Evolutionary conservation across 2,113 vertebrate genomes (phyloP).

Genomic region (Centropus bengalensis): DNA sequence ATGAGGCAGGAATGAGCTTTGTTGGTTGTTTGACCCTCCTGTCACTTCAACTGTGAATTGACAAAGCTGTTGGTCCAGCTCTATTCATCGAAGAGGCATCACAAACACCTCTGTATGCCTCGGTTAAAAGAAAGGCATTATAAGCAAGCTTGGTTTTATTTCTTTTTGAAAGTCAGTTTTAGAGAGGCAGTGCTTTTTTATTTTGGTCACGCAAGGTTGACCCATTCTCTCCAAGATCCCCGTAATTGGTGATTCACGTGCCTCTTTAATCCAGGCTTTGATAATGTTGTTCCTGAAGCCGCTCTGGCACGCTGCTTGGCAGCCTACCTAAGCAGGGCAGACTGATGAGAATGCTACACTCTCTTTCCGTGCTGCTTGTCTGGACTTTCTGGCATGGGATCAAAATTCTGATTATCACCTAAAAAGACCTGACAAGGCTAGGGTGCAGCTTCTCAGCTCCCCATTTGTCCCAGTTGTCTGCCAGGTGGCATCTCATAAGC

Average conservation of each 20-base stretch:
- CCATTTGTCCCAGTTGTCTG: slow-evolving; percentile 1
- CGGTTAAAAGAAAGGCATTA: not conserved
- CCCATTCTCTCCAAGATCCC: not conserved
- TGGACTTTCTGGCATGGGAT: not conserved
- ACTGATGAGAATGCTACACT: slow-evolving; percentile 1
- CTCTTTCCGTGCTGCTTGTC: slow-evolving; percentile 1
- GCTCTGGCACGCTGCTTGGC: slow-evolving; percentile 12
- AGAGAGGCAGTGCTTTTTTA: not conserved
- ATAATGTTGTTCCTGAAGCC: not conserved
- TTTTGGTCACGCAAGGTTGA: not conserved
- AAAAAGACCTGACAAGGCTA: slow-evolving; percentile 8
- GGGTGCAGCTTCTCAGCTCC: not conserved
- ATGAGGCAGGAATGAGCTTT: not conserved
- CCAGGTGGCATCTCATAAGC: not conserved
- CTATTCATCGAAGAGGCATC: not conserved
- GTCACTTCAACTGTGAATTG: not conserved
- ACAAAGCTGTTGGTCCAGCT: not conserved
- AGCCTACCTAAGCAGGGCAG: slow-evolving; percentile 13
- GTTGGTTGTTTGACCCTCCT: not conserved
- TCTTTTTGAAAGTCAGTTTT: not conserved
- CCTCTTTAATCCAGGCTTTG: not conserved
- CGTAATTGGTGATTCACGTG: not conserved
- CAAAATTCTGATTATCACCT: slow-evolving; percentile 25
- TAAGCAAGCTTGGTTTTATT: not conserved
- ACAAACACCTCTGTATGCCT: not conserved